Evolutionary conservation across 1,140 invertebrate species (phyloP), one percentile per base, ranked within the genome.

Genomic region (Drosophila funebris): DNA sequence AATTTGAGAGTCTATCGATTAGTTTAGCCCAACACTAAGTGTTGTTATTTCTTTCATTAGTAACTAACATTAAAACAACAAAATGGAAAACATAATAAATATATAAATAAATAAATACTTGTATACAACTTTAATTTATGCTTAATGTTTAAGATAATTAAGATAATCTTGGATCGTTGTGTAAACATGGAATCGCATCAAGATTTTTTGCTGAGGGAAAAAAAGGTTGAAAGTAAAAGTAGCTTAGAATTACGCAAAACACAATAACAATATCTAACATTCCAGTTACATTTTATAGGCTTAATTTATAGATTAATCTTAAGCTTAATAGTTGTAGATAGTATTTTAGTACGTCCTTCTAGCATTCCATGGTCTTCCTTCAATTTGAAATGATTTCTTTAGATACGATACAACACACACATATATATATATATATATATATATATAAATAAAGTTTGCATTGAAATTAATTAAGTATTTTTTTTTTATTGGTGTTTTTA

Each of bases 301-400:
- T 48, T 70, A 73, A 58, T 33, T 48, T 24, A 24, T 72, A 80
- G 62, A 36, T 50, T 50, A 22, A 64, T 74, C 50, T 58, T 67
- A 73, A 75, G 73, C 36, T 48, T 58, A 13, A 39, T 75, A 67
- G 57, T 53, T 60, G 33, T 53, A 54, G 39, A 37, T 54, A 60
- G 44, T 29, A 24, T 52, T 67, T 73, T 52, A 70, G 50, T 62
- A 63, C 48, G 64, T 41, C 56, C 64, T 54, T 53, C 64, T 61
- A 81, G 74, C 74, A 68, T 88, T 88, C 78, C 83, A 88, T 79
- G 76, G 83, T 88, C 83, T 88, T 88, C 83, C 83, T 88, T 88
- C 53, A 88, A 79, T 83, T 82, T 82, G 41, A 82, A 87, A 88
- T 82, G 82, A 82, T 75, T 87, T 82, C 44, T 50, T 29, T 50